Evolutionary conservation across 1,140 invertebrate genomes (phyloP), one percentile per base, ranked within the genome.

Genomic region (Sminthurinus signatus): DNA sequence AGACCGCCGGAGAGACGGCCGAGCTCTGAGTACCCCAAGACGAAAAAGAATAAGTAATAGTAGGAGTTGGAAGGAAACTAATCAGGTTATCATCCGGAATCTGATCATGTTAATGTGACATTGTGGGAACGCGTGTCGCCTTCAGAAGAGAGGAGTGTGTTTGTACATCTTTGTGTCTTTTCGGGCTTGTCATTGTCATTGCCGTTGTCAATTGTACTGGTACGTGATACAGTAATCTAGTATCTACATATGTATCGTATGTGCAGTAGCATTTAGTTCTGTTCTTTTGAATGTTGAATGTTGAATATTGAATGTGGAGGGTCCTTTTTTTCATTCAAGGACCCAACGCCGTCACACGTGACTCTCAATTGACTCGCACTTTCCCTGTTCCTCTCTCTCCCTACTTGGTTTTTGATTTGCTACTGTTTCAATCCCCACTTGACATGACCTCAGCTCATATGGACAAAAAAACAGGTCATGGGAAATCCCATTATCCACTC

Each of bases 401-500:
- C 54, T 36, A 65, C 55, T 48, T 60, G 28, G 23, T 46, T 43
- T 44, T n/a, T n/a, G n/a, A n/a, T n/a, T n/a, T n/a, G n/a, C n/a
- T n/a, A n/a, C n/a, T n/a, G n/a, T n/a, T n/a, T 43, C 52, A 64
- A 70, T 65, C 67, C 68, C 68, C 68, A 67, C 62, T 64, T 70
- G 68, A 71, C 65, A 55, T 43, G 69, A 68, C 70, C 70, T 57
- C 64, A 68, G n/a, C n/a, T n/a, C 66, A 71, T 62, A 65, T 62
- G 66, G 66, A 66, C 32, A n/a, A 17, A 36, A n/a, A 3, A 19
- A 14, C 29, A 71, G 66, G 70, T 71, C 66, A 71, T 71, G 70
- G 67, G 70, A 71, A 71, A 66, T 64, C 52, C 60, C 50, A 64
- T 66, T 68, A 48, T 23, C 29, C 51, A 52, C 52, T 66, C 62